These are phyloP conservation scores for Theocolax elegans DNA, from an alignment of 1,140 invertebrate species.

Conservation along the genomic window DNA sequence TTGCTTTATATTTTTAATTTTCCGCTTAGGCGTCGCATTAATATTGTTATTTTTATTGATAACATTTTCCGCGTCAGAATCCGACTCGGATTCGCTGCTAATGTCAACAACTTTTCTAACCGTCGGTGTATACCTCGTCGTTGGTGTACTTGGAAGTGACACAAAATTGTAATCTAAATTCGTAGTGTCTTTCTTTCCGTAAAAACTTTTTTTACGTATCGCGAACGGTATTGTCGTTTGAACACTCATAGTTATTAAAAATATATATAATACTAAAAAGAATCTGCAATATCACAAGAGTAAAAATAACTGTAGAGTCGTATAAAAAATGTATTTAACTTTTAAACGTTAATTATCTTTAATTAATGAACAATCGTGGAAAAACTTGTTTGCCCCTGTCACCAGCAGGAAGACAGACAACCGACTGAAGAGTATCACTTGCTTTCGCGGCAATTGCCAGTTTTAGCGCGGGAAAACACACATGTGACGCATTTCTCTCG, in stretches of 20 bases:
- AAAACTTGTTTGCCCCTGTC: conserved; percentile 9
- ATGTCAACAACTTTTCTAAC: conserved; percentile 59
- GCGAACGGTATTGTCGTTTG: conserved; percentile 54
- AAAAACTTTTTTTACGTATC: conserved; percentile 54
- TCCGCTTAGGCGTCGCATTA: conserved; percentile 16
- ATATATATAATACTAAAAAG: too few relatives aligned
- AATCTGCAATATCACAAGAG: too few relatives aligned
- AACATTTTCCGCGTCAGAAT: conserved; percentile 56
- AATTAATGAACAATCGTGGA: neutral
- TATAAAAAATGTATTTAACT: neutral
- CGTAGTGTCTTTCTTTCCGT: conserved; percentile 45
- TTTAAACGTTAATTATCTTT: neutral
- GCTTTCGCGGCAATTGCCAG: neutral
- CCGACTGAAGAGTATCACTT: neutral
- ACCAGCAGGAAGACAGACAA: neutral
- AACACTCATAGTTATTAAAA: conserved; percentile 40
- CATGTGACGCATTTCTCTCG: too few relatives aligned
- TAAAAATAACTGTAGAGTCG: too few relatives aligned
- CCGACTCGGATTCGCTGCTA: conserved; percentile 59
- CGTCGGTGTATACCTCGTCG: conserved; percentile 47
- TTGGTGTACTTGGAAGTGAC: conserved; percentile 43
- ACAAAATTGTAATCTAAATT: conserved; percentile 53
- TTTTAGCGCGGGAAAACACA: conserved; percentile 14
- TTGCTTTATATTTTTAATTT: conserved; percentile 9
- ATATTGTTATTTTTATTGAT: conserved; percentile 24